Evolutionary conservation across 2,797 vertebrate genomes (phyloP).

Genomic region (Passerculus sandwichensis): DNA sequence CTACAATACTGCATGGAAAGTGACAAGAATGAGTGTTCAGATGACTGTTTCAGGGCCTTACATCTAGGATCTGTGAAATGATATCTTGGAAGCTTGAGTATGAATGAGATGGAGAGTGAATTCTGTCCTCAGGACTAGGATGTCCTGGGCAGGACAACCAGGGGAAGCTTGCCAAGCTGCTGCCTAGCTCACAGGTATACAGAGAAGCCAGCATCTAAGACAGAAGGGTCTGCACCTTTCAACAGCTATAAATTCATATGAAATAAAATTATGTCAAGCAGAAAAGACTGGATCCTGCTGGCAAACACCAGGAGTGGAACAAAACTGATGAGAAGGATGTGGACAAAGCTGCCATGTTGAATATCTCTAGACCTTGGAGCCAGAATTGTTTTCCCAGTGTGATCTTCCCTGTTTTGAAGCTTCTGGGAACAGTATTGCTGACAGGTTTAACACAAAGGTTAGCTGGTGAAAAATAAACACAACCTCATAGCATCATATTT

Average conservation of each 20-base stretch:
- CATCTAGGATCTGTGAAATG: background rate
- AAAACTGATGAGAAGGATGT: background rate
- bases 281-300: background rate
- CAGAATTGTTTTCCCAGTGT: background rate
- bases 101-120: background rate
- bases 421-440: background rate
- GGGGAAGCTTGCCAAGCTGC: background rate
- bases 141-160: background rate
- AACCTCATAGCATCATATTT: background rate
- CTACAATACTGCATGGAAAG: background rate
- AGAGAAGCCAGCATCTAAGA: background rate
- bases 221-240: background rate
- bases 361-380: background rate
- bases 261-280: background rate
- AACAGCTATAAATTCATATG: background rate
- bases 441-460: constrained; percentile 7
- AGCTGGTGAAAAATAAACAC: constrained; percentile 25
- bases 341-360: background rate
- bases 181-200: background rate
- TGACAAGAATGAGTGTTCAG: background rate
- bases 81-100: background rate
- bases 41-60: background rate
- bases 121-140: background rate
- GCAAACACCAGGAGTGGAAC: background rate
- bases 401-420: background rate